These are phyloP conservation scores for Cephus cinctus DNA, from an alignment of 1,140 invertebrate species.

Conservation along the genomic window DNA sequence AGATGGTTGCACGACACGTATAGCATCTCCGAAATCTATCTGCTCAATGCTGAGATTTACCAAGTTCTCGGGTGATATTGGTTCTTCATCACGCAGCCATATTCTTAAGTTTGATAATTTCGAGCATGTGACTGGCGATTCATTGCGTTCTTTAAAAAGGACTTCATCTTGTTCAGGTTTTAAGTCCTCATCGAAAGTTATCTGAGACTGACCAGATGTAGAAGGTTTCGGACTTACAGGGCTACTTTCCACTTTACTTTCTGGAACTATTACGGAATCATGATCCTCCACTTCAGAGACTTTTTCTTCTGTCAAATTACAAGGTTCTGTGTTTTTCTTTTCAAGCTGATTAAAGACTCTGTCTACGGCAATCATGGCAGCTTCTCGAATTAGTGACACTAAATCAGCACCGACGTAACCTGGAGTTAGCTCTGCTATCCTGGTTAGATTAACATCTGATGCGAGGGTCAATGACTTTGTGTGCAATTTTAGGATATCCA, in stretches of 20 bases:
- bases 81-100: slow-evolving; percentile 60
- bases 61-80: slow-evolving; percentile 63
- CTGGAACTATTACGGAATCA: slow-evolving; percentile 20
- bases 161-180: slow-evolving; percentile 13
- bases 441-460: slow-evolving; percentile 67
- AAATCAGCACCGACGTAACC: slow-evolving; percentile 98
- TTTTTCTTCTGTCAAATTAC: slow-evolving; percentile 14
- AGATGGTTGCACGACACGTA: slow-evolving; percentile 86
- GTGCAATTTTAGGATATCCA: slow-evolving; percentile 74
- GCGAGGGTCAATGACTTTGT: slow-evolving; percentile 67
- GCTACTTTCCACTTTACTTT: no score
- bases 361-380: slow-evolving; percentile 83
- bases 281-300: slow-evolving; percentile 29
- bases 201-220: no score
- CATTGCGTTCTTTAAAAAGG: no score
- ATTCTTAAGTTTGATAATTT: slow-evolving; percentile 46
- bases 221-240: no score
- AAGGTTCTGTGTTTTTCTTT: slow-evolving; percentile 12
- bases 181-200: not conserved
- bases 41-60: slow-evolving; percentile 66
- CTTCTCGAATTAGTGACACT: slow-evolving; percentile 80
- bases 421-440: slow-evolving; percentile 82
- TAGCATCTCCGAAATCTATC: slow-evolving; percentile 75
- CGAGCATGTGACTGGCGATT: slow-evolving; percentile 15
- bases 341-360: slow-evolving; percentile 27